These are phyloP conservation scores for Drosophila flavopinicola DNA, from an alignment of 2,888 invertebrate genomes.

Conservation along the genomic window DNA sequence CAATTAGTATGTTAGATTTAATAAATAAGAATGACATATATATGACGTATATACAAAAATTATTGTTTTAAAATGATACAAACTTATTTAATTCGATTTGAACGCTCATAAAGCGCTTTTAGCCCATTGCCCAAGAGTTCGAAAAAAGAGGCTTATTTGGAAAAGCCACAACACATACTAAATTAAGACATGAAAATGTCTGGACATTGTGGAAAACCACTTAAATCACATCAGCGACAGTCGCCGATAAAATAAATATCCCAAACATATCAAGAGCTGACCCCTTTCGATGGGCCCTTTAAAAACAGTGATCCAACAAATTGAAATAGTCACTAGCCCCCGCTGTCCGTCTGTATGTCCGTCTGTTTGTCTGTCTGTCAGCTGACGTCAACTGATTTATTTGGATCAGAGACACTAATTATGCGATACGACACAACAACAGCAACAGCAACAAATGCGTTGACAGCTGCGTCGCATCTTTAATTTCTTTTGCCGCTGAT, in stretches of 20 bases:
- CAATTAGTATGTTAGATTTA: too few relatives aligned
- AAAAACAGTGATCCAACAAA: slow-evolving; percentile 32
- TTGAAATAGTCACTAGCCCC: slow-evolving; percentile 38
- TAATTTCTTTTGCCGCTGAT: slow-evolving; percentile 55
- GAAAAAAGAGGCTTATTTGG: slow-evolving; percentile 2
- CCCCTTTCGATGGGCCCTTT: slow-evolving; percentile 34
- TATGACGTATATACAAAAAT: too few relatives aligned
- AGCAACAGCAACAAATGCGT: slow-evolving; percentile 59
- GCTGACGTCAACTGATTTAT: slow-evolving; percentile 70
- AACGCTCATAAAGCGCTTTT: neutral
- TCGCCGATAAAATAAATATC: slow-evolving; percentile 46
- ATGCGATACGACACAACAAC: slow-evolving; percentile 61
- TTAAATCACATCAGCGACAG: slow-evolving; percentile 70
- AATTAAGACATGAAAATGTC: slow-evolving; percentile 70
- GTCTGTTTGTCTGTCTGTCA: slow-evolving; percentile 19
- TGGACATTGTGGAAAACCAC: slow-evolving; percentile 56
- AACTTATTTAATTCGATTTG: too few relatives aligned
- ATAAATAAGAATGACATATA: too few relatives aligned
- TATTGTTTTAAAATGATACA: too few relatives aligned
- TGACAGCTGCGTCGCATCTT: slow-evolving; percentile 75
- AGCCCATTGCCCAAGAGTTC: slow-evolving; percentile 8
- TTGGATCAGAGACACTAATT: slow-evolving; percentile 71
- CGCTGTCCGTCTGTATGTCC: slow-evolving; percentile 12
- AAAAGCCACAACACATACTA: slow-evolving; percentile 29
- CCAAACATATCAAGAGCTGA: slow-evolving; percentile 54